Evolutionary conservation across 2,888 invertebrate species (phyloP), one percentile per base, ranked within the genome.

Genomic region (Eristalis tenax): DNA sequence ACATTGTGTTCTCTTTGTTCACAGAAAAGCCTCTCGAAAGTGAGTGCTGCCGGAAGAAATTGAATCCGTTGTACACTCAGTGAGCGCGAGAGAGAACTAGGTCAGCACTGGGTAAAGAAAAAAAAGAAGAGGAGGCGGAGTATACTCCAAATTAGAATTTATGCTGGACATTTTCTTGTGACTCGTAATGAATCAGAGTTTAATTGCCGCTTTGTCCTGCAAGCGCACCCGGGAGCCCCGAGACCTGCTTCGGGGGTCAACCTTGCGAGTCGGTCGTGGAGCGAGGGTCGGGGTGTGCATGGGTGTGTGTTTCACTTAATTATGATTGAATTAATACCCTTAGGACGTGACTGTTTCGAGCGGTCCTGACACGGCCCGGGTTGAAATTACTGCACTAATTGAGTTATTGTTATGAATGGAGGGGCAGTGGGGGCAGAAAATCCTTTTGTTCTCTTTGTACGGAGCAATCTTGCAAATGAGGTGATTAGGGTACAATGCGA

Each of bases 301-400:
- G 50, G 50, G 50, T 50, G 61, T 40, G 40, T 69, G 57, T 78
- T 86, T 83, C 74, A 70, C 86, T 79, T 86, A 86, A 86, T 86
- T 86, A 79, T 83, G 86, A 86, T 86, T 86, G 86, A 86, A 83
- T 86, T 86, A 83, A 86, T 86, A 70, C 66, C 70, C 74, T 23
- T 4, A 56, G 76, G 65, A 80, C 84, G 84, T 84, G 84, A 84
- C 80, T 79, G 59, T 64, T 66, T 28, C 26, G 64, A 59, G 32
- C 4, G 63, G 61, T 23, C 64, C 76, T 63, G 71, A 76, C 65
- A 56, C 22, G 32, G 59, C n/a, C 35, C 32, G 23, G 73, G 65
- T 77, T 65, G 65, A 77, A 74, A 70, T 86, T 70, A 78, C 74
- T 78, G 69, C 78, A 75, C 86, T 86, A 86, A 86, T 86, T 86